These are phyloP conservation scores for Trinorchestia longiramus DNA, from an alignment of 1,140 invertebrate genomes.

Conservation along the genomic window DNA sequence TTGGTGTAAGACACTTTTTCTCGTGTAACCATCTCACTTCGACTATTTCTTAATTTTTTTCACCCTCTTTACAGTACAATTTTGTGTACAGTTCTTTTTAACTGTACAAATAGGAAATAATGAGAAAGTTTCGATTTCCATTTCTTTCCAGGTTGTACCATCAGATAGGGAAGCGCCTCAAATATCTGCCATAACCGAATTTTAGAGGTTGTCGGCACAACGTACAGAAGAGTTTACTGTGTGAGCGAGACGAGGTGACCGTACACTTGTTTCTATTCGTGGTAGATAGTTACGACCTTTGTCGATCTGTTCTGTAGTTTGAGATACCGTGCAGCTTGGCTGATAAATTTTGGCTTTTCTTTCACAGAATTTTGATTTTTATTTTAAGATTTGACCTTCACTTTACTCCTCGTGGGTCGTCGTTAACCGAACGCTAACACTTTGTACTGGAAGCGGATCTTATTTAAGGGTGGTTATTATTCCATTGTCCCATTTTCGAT, in stretches of 20 bases:
- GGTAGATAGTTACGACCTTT: background rate
- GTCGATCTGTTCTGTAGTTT: background rate
- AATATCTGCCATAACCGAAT: background rate
- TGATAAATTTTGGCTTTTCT: background rate
- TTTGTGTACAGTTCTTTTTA: background rate
- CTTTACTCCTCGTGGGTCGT: background rate
- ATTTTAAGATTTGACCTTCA: background rate
- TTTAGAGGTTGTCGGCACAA: background rate
- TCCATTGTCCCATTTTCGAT: background rate
- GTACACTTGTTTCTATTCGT: background rate
- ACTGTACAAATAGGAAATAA: background rate
- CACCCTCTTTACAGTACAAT: background rate
- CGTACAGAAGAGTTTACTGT: background rate
- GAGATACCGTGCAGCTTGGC: background rate
- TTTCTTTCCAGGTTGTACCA: background rate
- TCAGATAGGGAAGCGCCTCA: background rate
- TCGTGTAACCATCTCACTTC: background rate
- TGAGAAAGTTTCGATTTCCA: constrained; percentile 2
- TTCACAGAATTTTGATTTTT: background rate
- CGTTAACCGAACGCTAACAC: background rate
- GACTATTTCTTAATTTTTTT: too few species aligned
- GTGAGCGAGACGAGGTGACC: background rate
- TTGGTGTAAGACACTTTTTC: background rate
- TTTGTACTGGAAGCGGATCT: background rate
- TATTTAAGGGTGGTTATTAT: background rate